Evolutionary conservation across 1,140 invertebrate genomes (phyloP).

Genomic region (Lucilia sericata): DNA sequence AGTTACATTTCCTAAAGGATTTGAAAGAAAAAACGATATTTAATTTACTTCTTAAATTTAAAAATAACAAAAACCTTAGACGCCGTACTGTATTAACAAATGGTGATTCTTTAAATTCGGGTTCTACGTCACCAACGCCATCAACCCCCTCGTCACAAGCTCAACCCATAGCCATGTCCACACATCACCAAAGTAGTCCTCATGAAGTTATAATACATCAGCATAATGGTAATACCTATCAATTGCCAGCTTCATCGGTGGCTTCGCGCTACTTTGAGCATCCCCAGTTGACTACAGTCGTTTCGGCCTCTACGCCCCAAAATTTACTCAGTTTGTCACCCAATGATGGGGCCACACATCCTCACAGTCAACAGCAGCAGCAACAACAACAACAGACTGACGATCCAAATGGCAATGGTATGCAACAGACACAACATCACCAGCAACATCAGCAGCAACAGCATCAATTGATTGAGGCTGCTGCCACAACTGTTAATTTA

Average conservation of each 20-base stretch:
- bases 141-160: constrained; percentile 38
- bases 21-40: not conserved
- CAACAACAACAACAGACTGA: constrained; percentile 47
- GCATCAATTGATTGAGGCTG: constrained; percentile 46
- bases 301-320: constrained; percentile 45
- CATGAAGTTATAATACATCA: constrained; percentile 48
- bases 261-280: constrained; percentile 49
- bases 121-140: constrained; percentile 45
- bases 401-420: constrained; percentile 33
- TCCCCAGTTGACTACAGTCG: constrained; percentile 47
- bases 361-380: constrained; percentile 45
- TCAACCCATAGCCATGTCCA: constrained; percentile 31
- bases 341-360: constrained; percentile 37
- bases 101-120: constrained; percentile 37
- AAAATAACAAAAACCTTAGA: constrained; percentile 36
- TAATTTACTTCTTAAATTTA: not conserved
- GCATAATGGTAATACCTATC: constrained; percentile 47
- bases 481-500: constrained; percentile 47
- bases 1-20: not conserved
- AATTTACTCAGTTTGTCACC: constrained; percentile 46
- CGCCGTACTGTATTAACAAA: constrained; percentile 49
- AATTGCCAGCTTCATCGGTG: constrained; percentile 42
- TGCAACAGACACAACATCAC: constrained; percentile 45
- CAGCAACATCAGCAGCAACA: constrained; percentile 47
- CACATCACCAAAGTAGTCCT: constrained; percentile 44